Evolutionary conservation across 2,113 vertebrate species (phyloP), one percentile per base, ranked within the genome.

Genomic region (Chaetorhynchus papuensis): DNA sequence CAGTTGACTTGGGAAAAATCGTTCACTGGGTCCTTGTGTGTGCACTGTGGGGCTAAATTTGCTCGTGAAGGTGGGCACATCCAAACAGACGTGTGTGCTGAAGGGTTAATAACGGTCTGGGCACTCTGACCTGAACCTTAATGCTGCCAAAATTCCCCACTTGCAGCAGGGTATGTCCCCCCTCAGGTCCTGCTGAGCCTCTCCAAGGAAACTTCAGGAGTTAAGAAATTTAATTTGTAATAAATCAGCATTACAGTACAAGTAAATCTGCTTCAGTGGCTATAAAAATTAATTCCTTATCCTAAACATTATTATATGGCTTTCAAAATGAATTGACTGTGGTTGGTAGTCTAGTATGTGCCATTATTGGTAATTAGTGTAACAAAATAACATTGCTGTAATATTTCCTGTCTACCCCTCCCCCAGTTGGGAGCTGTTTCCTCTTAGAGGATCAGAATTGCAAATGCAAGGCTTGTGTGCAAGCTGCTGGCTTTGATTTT

Each of bases 241-340:
- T 98, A 97, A 97, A 97, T 97, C 96, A 92, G 83, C 53, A 79
- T 94, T 93, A 94, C 86, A 77, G 97, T 79, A 90, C 90, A 93
- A 91, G 92, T 94, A 91, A 96, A 94, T 94, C 69, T 69, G 84
- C 87, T 93, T 89, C 90, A 70, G 70, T 94, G 90, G 93, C 95
- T 91, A 95, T 97, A 96, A 98, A 97, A 97, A 96, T 97, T 96
- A 98, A 98, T 97, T 96, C 88, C 93, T 96, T 96, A 96, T 95
- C 88, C 97, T 97, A 97, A 97, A 97, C 91, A 96, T 96, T 96
- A 97, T 97, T 96, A 95, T 86, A 92, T 71, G 94, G 97, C 96
- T 95, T 96, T 98, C 92, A 94, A 95, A 96, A 96, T 95, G 96
- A 98, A 97, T 96, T 94, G 96, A 57, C 94, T 95, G 94, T 89